Percentiles rank a stretch among this genome's conserved stretches.
phyloP scores from a whole-genome alignment of 2,797 vertebrate genomes.

The Myoxocephalus aenaeus region DNA sequence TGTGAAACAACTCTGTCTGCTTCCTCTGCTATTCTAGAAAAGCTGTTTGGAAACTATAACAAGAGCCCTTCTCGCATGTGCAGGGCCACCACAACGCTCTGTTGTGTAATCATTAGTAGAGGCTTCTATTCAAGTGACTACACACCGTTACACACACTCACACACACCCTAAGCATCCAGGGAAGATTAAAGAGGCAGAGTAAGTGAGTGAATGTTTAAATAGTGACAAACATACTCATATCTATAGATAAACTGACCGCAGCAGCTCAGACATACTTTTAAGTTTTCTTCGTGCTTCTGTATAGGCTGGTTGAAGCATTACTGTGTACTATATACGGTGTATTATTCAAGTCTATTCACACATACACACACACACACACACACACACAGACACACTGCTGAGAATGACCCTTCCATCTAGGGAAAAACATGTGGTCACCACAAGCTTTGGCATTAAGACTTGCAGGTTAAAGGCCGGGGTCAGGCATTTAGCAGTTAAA shows the following conservation, averaged over 20 bases:
- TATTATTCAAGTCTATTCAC: constrained; percentile 13
- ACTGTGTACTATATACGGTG: constrained; percentile 13
- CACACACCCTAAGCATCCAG: neutral
- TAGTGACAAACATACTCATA: neutral
- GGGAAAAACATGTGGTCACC: too few species aligned
- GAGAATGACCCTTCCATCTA: too few species aligned
- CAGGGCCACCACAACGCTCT: constrained; percentile 3
- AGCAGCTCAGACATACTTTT: neutral
- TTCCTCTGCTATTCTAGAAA: constrained; percentile 45
- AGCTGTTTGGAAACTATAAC: constrained; percentile 42
- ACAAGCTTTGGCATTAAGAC: neutral
- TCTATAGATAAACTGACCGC: constrained; percentile 1
- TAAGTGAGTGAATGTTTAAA: constrained; percentile 9
- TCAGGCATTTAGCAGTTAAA: constrained; percentile 1
- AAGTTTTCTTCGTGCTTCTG: neutral
- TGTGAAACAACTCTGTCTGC: constrained; percentile 39
- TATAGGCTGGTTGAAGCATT: constrained; percentile 1
- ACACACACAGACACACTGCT: neutral
- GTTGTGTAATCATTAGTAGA: constrained; percentile 39
- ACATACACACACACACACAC: neutral
- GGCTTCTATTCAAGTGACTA: constrained; percentile 26
- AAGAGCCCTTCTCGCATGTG: constrained; percentile 25
- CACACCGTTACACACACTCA: constrained; percentile 13
- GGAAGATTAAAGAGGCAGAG: neutral
- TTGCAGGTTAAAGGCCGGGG: neutral